These are phyloP conservation scores for Struthio camelus DNA, from an alignment of 2,113 vertebrate genomes.

Conservation along the genomic window DNA sequence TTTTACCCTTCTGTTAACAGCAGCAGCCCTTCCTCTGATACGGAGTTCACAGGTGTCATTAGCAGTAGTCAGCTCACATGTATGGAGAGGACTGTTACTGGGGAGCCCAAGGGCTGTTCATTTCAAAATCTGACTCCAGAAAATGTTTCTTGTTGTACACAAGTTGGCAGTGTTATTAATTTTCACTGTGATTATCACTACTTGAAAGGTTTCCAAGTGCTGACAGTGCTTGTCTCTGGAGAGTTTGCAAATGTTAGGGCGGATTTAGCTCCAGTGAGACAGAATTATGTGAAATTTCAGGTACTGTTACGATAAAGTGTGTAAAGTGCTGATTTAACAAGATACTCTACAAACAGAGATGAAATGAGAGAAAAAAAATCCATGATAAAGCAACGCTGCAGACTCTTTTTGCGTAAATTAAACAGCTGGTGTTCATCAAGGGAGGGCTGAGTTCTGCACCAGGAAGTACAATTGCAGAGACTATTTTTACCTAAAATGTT, in stretches of 20 bases:
- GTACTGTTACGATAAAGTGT: slow-evolving; percentile 3
- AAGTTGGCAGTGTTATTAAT: slow-evolving; percentile 9
- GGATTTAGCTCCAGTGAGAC: slow-evolving; percentile 13
- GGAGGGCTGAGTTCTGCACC: not conserved
- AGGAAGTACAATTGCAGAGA: not conserved
- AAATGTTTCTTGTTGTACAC: not conserved
- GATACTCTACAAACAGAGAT: not conserved
- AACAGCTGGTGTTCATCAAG: not conserved
- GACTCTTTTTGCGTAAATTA: not conserved
- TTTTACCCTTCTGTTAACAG: not conserved
- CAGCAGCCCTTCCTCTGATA: not conserved
- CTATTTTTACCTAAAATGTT: not conserved
- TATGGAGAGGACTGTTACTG: not conserved
- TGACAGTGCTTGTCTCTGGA: slow-evolving; percentile 25
- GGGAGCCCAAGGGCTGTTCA: not conserved
- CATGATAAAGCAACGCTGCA: not conserved
- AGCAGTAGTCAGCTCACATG: not conserved
- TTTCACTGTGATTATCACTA: slow-evolving; percentile 18
- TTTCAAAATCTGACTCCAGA: slow-evolving; percentile 14
- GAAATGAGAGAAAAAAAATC: not conserved
- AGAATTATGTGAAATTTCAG: slow-evolving; percentile 18
- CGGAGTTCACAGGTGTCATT: not conserved
- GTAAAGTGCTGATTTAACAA: slow-evolving; percentile 34
- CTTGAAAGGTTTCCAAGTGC: slow-evolving; percentile 36
- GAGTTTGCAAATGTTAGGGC: slow-evolving; percentile 31